Percentiles rank a stretch among this genome's conserved stretches.
Evolutionary conservation across 2,113 vertebrate species (phyloP).

Genomic region (Gymnarchus niloticus): DNA sequence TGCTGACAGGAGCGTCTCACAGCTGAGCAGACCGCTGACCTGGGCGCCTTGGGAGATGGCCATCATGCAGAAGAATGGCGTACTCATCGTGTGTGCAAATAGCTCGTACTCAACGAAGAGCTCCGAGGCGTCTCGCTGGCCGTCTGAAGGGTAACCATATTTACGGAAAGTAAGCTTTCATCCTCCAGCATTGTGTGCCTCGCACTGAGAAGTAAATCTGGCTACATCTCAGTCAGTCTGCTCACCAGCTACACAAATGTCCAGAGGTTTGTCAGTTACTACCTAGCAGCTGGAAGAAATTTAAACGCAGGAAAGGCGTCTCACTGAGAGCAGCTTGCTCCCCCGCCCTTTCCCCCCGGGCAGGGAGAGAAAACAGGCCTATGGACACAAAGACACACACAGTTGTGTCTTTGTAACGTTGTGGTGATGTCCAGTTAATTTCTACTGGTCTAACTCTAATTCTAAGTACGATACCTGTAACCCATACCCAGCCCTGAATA

Average conservation of each 20-base stretch:
- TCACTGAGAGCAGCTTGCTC: background rate
- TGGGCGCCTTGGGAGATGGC: background rate
- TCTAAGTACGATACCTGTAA: too few relatives aligned
- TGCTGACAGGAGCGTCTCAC: background rate
- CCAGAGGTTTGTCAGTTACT: constrained; percentile 9
- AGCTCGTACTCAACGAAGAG: background rate
- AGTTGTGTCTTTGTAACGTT: too few relatives aligned
- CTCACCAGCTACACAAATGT: constrained; percentile 5
- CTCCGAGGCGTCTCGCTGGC: background rate
- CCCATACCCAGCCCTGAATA: too few relatives aligned
- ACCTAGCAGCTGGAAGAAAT: constrained; percentile 14
- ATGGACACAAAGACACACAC: background rate
- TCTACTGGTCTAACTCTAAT: too few relatives aligned
- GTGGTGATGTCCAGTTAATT: too few relatives aligned
- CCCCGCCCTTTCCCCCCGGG: background rate
- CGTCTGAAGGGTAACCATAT: background rate
- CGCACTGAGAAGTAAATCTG: too few relatives aligned
- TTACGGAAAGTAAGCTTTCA: background rate
- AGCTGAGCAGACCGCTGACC: background rate
- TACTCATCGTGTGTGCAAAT: background rate
- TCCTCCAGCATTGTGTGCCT: background rate
- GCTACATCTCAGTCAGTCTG: background rate
- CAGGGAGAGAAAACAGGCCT: background rate
- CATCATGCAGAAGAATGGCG: background rate
- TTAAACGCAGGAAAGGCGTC: constrained; percentile 16